phyloP scores from a whole-genome alignment of 2,113 vertebrate genomes.

The Antigone vipio region DNA sequence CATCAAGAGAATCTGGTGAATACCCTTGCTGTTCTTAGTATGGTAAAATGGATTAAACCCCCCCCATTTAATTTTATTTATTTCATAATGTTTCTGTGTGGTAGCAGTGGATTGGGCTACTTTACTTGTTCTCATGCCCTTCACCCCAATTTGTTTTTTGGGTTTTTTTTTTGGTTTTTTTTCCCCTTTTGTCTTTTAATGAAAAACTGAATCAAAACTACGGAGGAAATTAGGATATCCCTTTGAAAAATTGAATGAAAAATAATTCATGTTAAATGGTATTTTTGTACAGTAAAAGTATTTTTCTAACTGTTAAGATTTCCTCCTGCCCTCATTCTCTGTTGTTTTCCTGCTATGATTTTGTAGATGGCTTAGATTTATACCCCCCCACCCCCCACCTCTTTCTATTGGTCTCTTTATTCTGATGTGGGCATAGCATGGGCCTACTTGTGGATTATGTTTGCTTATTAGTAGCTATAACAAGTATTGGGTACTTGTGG shows the following conservation, averaged over 20 bases:
- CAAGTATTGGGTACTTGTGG: background rate
- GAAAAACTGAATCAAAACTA: background rate
- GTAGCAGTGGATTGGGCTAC: background rate
- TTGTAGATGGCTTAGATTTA: background rate
- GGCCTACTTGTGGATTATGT: background rate
- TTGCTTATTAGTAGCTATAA: background rate
- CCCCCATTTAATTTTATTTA: background rate
- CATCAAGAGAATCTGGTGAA: background rate
- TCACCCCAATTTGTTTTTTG: background rate
- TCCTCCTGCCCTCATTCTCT: accelerated
- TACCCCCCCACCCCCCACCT: too few species aligned
- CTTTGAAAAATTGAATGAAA: background rate
- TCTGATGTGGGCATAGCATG: background rate
- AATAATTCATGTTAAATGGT: background rate
- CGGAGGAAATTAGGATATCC: background rate
- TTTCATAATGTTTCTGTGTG: background rate
- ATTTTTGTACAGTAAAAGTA: background rate
- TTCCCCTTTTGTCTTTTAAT: background rate
- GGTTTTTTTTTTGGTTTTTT: background rate
- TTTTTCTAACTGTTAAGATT: background rate
- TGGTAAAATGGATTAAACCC: background rate
- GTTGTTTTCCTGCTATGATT: background rate
- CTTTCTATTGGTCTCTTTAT: background rate
- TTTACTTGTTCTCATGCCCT: background rate
- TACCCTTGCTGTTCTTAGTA: background rate